Evolutionary conservation across 2,888 invertebrate genomes (phyloP).

Genomic region (Platypus cylindrus): DNA sequence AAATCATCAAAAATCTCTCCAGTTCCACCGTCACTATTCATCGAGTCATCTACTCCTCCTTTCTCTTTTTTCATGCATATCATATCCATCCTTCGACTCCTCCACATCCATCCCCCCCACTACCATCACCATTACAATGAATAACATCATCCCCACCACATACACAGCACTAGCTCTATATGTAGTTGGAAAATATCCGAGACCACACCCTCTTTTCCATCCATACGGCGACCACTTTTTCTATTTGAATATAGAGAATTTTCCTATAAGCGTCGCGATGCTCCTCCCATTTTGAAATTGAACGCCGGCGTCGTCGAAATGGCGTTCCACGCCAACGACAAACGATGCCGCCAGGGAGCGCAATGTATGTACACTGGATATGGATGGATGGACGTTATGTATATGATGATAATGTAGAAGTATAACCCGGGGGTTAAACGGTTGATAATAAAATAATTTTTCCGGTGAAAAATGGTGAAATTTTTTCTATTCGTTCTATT

Average conservation of each 20-base stretch:
- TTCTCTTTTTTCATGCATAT: no score
- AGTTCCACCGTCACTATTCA: conserved; percentile 4
- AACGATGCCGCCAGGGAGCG: conserved; percentile 29
- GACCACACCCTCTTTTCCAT: conserved; percentile 1
- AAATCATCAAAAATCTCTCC: conserved; percentile 5
- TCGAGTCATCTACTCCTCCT: no score
- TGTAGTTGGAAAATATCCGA: no score
- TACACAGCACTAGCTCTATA: no score
- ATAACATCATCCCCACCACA: no score
- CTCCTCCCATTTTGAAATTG: conserved; percentile 9
- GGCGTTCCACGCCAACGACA: conserved; percentile 16
- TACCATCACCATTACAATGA: conserved; percentile 1
- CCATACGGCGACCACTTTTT: conserved; percentile 2
- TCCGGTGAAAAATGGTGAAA: no score
- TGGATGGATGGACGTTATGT: no score
- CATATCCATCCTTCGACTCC: conserved; percentile 2
- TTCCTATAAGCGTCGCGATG: conserved; percentile 5
- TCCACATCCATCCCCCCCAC: background rate
- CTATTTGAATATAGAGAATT: conserved; percentile 3
- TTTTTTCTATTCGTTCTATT: no score
- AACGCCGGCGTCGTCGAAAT: conserved; percentile 15
- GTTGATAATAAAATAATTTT: no score
- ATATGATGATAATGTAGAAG: no score
- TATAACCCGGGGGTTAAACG: no score
- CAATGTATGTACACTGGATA: conserved; percentile 11